phyloP scores from a whole-genome alignment of 2,113 vertebrate genomes.

The Phaethon lepturus region DNA sequence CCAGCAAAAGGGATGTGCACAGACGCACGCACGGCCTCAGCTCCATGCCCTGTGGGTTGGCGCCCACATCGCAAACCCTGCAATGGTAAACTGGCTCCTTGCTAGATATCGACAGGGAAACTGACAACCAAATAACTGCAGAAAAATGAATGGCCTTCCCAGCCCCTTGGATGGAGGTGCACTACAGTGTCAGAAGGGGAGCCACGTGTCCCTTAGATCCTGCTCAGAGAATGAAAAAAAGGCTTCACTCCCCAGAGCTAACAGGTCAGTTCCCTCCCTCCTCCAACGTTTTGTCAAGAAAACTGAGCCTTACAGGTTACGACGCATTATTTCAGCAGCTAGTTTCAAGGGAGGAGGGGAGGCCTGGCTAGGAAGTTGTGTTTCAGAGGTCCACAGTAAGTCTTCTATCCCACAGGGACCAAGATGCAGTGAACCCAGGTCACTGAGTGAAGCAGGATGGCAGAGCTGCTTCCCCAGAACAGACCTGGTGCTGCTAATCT shows the following conservation, averaged over 20 bases:
- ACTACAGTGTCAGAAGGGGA: background rate
- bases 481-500: background rate
- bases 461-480: background rate
- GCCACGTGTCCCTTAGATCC: background rate
- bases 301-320: background rate
- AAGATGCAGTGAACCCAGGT: background rate
- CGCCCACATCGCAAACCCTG: background rate
- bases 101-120: background rate
- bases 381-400: background rate
- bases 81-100: background rate
- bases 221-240: background rate
- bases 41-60: background rate
- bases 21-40: rapidly evolving
- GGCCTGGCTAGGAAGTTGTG: background rate
- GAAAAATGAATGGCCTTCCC: background rate
- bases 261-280: background rate
- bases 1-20: background rate
- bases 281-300: background rate
- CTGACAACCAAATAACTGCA: background rate
- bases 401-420: background rate
- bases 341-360: background rate
- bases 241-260: background rate
- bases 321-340: background rate
- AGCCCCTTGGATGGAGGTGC: background rate
- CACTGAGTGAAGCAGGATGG: background rate